phyloP scores from a whole-genome alignment of 2,888 invertebrate species.

The Eupelmus urozonus region DNA sequence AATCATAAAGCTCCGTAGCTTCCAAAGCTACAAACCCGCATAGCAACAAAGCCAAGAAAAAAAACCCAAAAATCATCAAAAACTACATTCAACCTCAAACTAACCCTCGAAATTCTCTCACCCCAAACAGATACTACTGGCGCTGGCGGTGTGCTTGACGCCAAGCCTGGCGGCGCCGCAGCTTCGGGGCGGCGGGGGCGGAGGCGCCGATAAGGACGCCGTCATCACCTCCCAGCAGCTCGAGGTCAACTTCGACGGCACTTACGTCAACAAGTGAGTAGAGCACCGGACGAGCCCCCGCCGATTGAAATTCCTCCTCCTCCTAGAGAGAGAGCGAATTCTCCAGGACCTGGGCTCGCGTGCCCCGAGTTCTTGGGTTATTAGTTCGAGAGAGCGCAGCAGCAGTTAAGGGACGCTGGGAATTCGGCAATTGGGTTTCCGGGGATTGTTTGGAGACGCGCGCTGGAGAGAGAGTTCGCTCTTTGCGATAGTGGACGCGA shows the following conservation, averaged over 20 bases:
- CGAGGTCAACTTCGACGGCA: constrained; percentile 75
- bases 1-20: no score
- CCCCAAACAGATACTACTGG: constrained; percentile 73
- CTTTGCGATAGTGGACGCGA: no score
- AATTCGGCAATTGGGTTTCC: constrained; percentile 53
- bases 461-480: neutral
- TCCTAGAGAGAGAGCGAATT: no score
- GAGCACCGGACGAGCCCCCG: neutral
- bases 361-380: constrained; percentile 40
- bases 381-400: constrained; percentile 49
- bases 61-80: no score
- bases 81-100: no score
- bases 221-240: constrained; percentile 75
- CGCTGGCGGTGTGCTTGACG: constrained; percentile 67
- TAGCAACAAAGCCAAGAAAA: no score
- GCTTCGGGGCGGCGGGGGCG: constrained; percentile 61
- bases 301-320: constrained; percentile 53
- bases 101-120: no score
- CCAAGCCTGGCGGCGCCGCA: constrained; percentile 70
- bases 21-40: no score
- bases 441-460: constrained; percentile 24
- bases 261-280: constrained; percentile 75
- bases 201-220: constrained; percentile 74
- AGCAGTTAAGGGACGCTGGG: constrained; percentile 26
- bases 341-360: neutral